Conservation (phyloP, 2,113 vertebrate species). For the Tor tambroides region DNA sequence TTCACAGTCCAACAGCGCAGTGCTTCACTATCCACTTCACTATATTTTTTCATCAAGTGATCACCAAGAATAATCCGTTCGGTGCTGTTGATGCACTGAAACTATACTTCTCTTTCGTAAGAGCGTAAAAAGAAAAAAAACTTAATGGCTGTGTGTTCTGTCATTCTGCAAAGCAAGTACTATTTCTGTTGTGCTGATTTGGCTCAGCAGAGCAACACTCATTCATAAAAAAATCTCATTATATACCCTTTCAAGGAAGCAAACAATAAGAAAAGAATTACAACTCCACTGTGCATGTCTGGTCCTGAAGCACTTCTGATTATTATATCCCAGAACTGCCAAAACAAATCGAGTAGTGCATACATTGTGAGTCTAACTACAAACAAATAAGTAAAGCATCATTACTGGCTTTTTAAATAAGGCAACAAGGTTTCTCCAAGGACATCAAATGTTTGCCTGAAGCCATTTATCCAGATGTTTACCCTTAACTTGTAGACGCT, state of each 20-base stretch:
- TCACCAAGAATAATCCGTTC: background rate
- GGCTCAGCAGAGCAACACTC: conserved; percentile 1
- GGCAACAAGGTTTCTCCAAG: background rate
- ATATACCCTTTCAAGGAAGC: background rate
- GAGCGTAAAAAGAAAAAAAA: background rate
- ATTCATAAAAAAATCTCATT: background rate
- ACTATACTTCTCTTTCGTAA: background rate
- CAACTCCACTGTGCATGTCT: background rate
- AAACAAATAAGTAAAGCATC: background rate
- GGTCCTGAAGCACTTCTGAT: background rate
- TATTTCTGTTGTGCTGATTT: background rate
- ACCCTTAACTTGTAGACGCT: background rate
- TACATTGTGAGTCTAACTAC: background rate
- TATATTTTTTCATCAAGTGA: background rate
- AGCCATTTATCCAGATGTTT: background rate
- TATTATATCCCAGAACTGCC: background rate
- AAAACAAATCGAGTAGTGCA: background rate
- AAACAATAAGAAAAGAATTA: background rate
- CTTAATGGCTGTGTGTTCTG: background rate
- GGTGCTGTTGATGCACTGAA: background rate
- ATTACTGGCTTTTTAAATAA: background rate
- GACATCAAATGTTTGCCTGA: background rate
- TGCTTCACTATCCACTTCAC: too few species aligned
- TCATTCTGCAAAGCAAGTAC: background rate
- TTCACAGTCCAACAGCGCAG: too few species aligned